A percentile compares a stretch with the other conserved stretches of the same genome.
phyloP scores from a whole-genome alignment of 2,888 invertebrate genomes.

The Helleia helle region DNA sequence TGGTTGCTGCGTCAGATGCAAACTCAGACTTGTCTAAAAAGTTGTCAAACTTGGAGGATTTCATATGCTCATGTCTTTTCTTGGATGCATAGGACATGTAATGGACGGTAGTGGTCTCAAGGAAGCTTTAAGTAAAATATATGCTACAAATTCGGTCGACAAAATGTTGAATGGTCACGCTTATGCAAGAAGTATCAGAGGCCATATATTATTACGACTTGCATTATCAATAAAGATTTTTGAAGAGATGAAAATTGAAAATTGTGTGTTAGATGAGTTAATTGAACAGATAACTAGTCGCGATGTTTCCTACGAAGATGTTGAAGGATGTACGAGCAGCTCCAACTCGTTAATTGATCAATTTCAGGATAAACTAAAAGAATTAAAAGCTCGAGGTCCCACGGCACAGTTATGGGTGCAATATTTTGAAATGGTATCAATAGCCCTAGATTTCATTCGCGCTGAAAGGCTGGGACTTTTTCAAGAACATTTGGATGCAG shows the following conservation, averaged over 20 bases:
- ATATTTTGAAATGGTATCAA: constrained; percentile 33
- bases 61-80: constrained; percentile 32
- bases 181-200: constrained; percentile 17
- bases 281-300: constrained; percentile 22
- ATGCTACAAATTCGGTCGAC: constrained; percentile 30
- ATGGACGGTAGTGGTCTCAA: constrained; percentile 34
- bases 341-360: constrained; percentile 19
- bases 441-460: constrained; percentile 22
- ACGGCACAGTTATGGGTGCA: constrained; percentile 33
- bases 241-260: constrained; percentile 24
- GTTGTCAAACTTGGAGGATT: constrained; percentile 20
- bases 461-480: too few species aligned
- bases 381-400: too few species aligned
- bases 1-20: constrained; percentile 21
- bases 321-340: constrained; percentile 27
- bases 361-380: constrained; percentile 13
- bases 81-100: constrained; percentile 31
- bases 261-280: constrained; percentile 24
- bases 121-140: constrained; percentile 21
- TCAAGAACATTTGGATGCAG: constrained; percentile 25
- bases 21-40: constrained; percentile 7
- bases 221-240: constrained; percentile 22
- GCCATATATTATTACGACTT: constrained; percentile 11
- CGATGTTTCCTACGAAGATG: constrained; percentile 26
- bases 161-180: constrained; percentile 23